A percentile compares a stretch with the other conserved stretches of the same genome.
Evolutionary conservation across 2,888 invertebrate species (phyloP).

Genomic region (Tenthredo mesomela): DNA sequence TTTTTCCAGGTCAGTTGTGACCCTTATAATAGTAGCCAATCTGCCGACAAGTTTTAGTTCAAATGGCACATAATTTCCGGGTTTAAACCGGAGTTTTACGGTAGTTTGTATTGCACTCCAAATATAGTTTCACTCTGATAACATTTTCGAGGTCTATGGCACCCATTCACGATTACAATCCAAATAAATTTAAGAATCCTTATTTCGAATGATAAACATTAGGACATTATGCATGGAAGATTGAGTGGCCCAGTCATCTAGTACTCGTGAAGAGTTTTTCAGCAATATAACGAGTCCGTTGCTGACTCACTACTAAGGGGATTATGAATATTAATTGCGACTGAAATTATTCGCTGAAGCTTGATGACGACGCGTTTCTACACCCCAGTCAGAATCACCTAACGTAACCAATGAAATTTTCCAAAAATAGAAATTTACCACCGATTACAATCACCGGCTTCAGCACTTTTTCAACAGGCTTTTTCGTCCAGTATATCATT

Average conservation of each 20-base stretch:
- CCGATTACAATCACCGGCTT: background rate
- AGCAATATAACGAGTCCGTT: background rate
- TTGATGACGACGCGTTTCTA: background rate
- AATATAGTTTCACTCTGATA: background rate
- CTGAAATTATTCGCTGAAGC: background rate
- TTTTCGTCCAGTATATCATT: background rate
- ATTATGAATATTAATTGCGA: conserved; percentile 25
- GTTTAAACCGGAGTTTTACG: background rate
- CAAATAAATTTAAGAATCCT: background rate
- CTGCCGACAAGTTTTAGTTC: background rate
- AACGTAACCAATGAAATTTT: background rate
- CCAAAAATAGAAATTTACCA: background rate
- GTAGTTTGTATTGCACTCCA: background rate
- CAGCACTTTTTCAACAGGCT: background rate
- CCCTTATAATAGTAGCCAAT: background rate
- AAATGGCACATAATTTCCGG: background rate
- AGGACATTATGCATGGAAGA: background rate
- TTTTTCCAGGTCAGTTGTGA: background rate
- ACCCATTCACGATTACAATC: background rate
- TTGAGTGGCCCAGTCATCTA: background rate
- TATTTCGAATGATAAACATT: background rate
- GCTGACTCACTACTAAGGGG: conserved; percentile 1
- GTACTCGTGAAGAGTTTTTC: conserved; percentile 1
- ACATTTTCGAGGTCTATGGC: background rate
- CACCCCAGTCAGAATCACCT: background rate